Conservation (phyloP, 2,888 invertebrate genomes). For the Drosophila maculinotata region DNA sequence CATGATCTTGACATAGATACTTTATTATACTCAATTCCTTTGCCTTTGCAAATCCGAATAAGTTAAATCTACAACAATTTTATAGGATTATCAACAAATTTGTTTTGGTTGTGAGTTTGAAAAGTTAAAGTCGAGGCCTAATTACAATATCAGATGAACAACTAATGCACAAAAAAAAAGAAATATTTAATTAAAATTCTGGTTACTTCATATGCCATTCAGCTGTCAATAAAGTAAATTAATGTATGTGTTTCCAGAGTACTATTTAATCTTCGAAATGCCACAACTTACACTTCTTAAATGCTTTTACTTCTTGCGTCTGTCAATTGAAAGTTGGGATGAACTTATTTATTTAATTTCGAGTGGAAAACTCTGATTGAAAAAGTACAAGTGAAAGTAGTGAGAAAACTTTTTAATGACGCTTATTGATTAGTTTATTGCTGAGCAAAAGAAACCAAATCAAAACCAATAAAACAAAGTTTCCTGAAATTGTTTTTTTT, state of each 20-base stretch:
- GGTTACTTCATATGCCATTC: neutral
- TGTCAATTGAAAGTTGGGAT: conserved; percentile 16
- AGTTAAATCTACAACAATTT: no score
- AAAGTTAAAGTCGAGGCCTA: no score
- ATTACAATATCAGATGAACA: no score
- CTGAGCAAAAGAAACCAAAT: conserved; percentile 18
- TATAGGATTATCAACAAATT: no score
- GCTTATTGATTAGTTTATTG: conserved; percentile 62
- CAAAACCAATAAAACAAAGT: conserved; percentile 26
- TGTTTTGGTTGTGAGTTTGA: no score
- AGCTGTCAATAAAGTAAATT: neutral
- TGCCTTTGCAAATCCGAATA: no score
- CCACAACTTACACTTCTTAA: neutral
- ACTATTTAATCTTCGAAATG: neutral
- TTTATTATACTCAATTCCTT: no score
- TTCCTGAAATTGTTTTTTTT: conserved; percentile 12
- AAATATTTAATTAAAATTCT: neutral
- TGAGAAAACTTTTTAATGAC: conserved; percentile 57
- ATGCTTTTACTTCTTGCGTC: neutral
- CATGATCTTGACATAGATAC: no score
- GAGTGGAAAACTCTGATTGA: conserved; percentile 33
- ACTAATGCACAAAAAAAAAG: no score
- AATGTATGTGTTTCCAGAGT: neutral
- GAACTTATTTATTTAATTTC: conserved; percentile 49
- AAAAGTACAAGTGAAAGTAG: conserved; percentile 16